A percentile compares a stretch with the other conserved stretches of the same genome.
These are phyloP conservation scores for Atta cephalotes DNA, from an alignment of 1,140 invertebrate species.

Conservation along the genomic window DNA sequence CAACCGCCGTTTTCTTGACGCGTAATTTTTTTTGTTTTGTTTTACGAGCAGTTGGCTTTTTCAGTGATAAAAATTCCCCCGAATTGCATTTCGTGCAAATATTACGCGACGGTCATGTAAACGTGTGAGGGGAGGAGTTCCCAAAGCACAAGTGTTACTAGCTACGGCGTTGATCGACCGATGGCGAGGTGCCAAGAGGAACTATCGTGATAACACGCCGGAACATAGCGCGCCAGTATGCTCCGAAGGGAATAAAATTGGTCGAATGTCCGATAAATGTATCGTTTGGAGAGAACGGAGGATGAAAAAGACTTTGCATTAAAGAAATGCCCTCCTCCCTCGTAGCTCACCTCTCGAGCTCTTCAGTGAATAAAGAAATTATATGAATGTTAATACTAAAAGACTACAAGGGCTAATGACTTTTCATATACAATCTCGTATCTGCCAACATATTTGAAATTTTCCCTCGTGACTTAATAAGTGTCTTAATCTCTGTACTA, in stretches of 20 bases:
- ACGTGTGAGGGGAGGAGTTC: background rate
- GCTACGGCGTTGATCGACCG: slow-evolving; percentile 60
- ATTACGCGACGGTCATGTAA: slow-evolving; percentile 28
- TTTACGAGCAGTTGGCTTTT: slow-evolving; percentile 15
- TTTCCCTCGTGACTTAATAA: slow-evolving; percentile 26
- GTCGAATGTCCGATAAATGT: slow-evolving; percentile 61
- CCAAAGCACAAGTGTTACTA: slow-evolving; percentile 54
- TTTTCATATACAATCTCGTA: slow-evolving; percentile 1
- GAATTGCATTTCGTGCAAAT: slow-evolving; percentile 38
- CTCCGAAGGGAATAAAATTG: slow-evolving; percentile 59
- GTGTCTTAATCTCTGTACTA: slow-evolving; percentile 39
- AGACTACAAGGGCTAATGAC: slow-evolving; percentile 5
- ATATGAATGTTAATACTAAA: background rate
- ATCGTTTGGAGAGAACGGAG: slow-evolving; percentile 17
- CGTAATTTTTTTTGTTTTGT: slow-evolving; percentile 16
- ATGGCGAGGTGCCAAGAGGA: slow-evolving; percentile 63
- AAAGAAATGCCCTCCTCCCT: background rate
- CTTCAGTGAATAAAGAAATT: background rate
- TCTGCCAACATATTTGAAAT: slow-evolving; percentile 1
- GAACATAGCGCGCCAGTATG: slow-evolving; percentile 52
- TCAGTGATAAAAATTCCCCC: slow-evolving; percentile 40
- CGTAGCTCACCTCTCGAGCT: too few relatives aligned
- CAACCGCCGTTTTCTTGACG: background rate
- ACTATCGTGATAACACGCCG: slow-evolving; percentile 64
- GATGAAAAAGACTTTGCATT: slow-evolving; percentile 41